These are phyloP conservation scores for Nymphalis polychloros DNA, from an alignment of 2,888 invertebrate genomes.

Conservation along the genomic window DNA sequence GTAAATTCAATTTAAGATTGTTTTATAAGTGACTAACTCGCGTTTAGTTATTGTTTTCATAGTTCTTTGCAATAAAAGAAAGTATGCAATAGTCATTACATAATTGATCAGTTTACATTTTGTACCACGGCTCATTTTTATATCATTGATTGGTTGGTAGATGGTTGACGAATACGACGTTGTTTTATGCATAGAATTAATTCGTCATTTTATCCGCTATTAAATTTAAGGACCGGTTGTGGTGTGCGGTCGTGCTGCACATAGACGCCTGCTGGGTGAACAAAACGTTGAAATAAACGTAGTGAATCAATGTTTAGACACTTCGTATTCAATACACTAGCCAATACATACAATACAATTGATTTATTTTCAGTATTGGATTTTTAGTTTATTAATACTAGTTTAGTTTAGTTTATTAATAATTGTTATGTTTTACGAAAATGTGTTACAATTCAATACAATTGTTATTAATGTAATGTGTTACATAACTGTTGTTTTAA, in stretches of 20 bases:
- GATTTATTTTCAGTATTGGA: not conserved
- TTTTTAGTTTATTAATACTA: not conserved
- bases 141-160: not conserved
- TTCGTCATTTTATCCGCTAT: slow-evolving; percentile 31
- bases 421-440: too few relatives aligned
- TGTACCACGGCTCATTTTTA: not conserved
- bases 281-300: slow-evolving; percentile 4
- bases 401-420: too few relatives aligned
- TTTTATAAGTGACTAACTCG: too few relatives aligned
- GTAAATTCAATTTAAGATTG: too few relatives aligned
- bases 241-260: slow-evolving; percentile 59
- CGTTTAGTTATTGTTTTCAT: too few relatives aligned
- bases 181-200: slow-evolving; percentile 12
- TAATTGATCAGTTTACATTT: too few relatives aligned
- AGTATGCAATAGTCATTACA: too few relatives aligned
- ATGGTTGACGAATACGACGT: not conserved
- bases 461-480: too few relatives aligned
- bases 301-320: not conserved
- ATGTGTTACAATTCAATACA: too few relatives aligned
- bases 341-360: not conserved
- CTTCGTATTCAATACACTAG: not conserved
- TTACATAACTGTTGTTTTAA: too few relatives aligned
- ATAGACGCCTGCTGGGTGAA: slow-evolving; percentile 34
- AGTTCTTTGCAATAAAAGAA: too few relatives aligned
- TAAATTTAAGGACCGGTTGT: slow-evolving; percentile 53